A percentile compares a stretch with the other conserved stretches of the same genome.
These are phyloP conservation scores for Mus spretus DNA, from an alignment of 2,797 vertebrate species.

Conservation along the genomic window DNA sequence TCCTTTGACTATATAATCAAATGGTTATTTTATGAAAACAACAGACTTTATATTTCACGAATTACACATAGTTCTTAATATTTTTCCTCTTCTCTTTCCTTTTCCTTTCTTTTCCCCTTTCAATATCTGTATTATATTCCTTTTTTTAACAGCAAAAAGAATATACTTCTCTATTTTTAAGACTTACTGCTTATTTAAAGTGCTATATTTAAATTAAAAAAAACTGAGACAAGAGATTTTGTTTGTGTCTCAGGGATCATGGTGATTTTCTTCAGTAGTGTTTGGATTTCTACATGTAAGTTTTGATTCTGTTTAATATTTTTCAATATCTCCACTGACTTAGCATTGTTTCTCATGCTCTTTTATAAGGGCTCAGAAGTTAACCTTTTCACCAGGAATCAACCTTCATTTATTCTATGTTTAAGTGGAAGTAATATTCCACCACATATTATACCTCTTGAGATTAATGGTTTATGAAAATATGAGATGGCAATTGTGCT, in stretches of 20 bases:
- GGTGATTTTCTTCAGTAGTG: background rate
- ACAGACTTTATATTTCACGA: background rate
- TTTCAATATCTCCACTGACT: background rate
- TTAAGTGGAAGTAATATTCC: conserved; percentile 14
- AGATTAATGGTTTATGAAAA: background rate
- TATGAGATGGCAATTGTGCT: background rate
- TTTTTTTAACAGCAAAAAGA: background rate
- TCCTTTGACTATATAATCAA: background rate
- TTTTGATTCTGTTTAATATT: background rate
- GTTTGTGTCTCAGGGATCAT: background rate
- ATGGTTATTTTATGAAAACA: background rate
- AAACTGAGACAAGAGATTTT: background rate
- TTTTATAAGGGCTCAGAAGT: background rate
- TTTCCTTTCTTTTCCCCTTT: background rate
- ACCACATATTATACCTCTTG: background rate
- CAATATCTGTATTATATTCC: background rate
- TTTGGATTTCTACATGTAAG: background rate
- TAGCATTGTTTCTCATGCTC: background rate
- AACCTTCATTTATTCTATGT: background rate
- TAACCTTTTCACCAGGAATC: background rate
- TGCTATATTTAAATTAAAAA: background rate
- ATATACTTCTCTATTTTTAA: background rate
- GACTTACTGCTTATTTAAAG: background rate
- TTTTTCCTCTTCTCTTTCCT: background rate
- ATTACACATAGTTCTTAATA: background rate